These are phyloP conservation scores for Cheilosia grossa DNA, from an alignment of 2,888 invertebrate genomes.

Conservation along the genomic window DNA sequence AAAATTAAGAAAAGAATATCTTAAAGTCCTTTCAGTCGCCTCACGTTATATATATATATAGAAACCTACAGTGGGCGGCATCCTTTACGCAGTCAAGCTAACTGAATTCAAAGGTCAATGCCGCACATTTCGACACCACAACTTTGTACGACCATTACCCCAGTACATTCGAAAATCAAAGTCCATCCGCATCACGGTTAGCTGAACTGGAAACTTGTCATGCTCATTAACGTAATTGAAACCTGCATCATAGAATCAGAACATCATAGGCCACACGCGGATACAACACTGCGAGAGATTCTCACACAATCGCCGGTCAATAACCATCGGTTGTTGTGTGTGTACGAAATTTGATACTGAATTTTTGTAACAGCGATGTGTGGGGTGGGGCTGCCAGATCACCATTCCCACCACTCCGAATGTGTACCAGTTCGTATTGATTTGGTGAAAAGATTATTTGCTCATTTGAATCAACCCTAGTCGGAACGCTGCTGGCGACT, in stretches of 20 bases:
- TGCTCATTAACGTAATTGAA: constrained; percentile 65
- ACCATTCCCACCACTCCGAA: not conserved
- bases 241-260: constrained; percentile 58
- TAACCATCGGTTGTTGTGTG: constrained; percentile 18
- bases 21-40: no score
- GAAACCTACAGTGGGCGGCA: not conserved
- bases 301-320: constrained; percentile 27
- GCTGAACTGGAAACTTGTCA: constrained; percentile 59
- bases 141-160: not conserved
- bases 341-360: constrained; percentile 55
- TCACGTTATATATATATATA: no score
- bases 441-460: constrained; percentile 48
- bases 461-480: constrained; percentile 27
- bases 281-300: not conserved
- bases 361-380: constrained; percentile 7
- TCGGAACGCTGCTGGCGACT: not conserved
- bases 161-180: constrained; percentile 19
- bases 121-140: not conserved
- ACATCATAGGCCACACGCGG: constrained; percentile 1
- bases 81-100: not conserved
- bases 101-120: constrained; percentile 16
- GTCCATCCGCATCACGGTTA: constrained; percentile 36
- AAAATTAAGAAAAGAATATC: no score
- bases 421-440: constrained; percentile 10
- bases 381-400: not conserved